A percentile compares a stretch with the other conserved stretches of the same genome.
Evolutionary conservation across 1,140 invertebrate genomes (phyloP).

Genomic region (Atopsyche davidsoni): DNA sequence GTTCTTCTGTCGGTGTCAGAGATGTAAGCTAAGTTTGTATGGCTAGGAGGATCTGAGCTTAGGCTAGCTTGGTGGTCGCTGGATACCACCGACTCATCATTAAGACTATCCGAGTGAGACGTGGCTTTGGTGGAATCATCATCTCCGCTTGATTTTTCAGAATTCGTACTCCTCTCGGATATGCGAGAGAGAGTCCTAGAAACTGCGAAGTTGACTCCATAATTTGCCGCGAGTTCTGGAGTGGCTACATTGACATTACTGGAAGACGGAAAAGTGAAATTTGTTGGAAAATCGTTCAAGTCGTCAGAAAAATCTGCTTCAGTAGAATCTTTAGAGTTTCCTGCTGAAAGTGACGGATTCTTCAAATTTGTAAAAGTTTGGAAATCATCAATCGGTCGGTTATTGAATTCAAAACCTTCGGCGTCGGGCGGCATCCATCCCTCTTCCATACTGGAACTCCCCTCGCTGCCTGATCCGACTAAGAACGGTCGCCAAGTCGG

Average conservation of each 20-base stretch:
- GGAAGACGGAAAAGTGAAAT: conserved; percentile 60
- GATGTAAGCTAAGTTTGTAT: conserved; percentile 61
- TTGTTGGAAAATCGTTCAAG: conserved; percentile 63
- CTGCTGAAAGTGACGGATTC: conserved; percentile 50
- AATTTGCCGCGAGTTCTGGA: conserved; percentile 62
- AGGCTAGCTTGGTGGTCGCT: conserved; percentile 79
- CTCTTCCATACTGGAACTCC: conserved; percentile 73
- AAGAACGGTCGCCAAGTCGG: conserved; percentile 76
- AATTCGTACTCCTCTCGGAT: conserved; percentile 80
- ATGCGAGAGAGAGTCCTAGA: conserved; percentile 74
- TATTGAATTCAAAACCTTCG: conserved; percentile 54
- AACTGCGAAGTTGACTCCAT: conserved; percentile 63
- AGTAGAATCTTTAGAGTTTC: conserved; percentile 54
- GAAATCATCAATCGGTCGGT: conserved; percentile 45
- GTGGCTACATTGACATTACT: conserved; percentile 45
- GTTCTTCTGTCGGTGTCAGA: conserved; percentile 71
- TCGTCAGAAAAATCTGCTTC: conserved; percentile 67
- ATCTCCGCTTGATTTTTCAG: conserved; percentile 68
- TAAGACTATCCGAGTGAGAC: conserved; percentile 70
- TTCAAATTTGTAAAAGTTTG: conserved; percentile 46
- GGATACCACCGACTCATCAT: conserved; percentile 74
- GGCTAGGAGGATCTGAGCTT: conserved; percentile 71
- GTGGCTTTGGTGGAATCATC: conserved; percentile 81
- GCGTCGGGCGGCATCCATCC: conserved; percentile 71
- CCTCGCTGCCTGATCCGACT: conserved; percentile 66